Evolutionary conservation across 2,113 vertebrate genomes (phyloP), one percentile per base, ranked within the genome.

Genomic region (Phylloscopus trochilus): DNA sequence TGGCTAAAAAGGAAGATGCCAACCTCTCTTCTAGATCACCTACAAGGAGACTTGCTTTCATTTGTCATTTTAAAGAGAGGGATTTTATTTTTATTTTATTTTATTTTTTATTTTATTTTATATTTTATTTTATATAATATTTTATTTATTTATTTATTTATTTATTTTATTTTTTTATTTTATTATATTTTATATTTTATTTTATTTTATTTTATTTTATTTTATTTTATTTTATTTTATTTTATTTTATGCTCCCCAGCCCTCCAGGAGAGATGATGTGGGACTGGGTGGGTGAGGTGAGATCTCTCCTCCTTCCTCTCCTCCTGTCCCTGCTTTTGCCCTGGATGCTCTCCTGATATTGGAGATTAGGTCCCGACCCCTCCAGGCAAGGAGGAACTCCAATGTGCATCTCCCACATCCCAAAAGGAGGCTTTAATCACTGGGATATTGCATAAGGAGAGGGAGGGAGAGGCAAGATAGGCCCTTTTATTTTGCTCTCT

Each of bases 311-410:
- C 8, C 23, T 77, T 80, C n/a, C 62, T 67, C 14, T 44, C 35
- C 60, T 73, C 23, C 7, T 2, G 23, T 8, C 74, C 28, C 30
- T 41, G 15, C 13, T 4, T 55, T 85, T 62, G 39, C 44, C 41
- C 35, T 83, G 82, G 59, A 15, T 73, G 72, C 17, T 92, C 49
- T 66, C 31, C 85, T 90, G 90, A 85, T 85, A 11, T 8, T 41
- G 35, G 27, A 90, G 93, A 96, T 96, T 80, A 95, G 53, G 37
- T 80, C 68, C 59, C 43, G 15, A 30, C 28, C 90, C 93, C 92
- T 93, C 41, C 82, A 95, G 96, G 95, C 85, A 96, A 96, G 95
- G 95, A 94, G 93, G 93, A 87, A 81, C 77, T 17, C 51, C 31
- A 33, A 2, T 5, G 72, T 56, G 63, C 67, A 92, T 88, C 72